Evolutionary conservation across 2,888 invertebrate species (phyloP), one percentile per base, ranked within the genome.

Genomic region (Scelioninae gen. 1): DNA sequence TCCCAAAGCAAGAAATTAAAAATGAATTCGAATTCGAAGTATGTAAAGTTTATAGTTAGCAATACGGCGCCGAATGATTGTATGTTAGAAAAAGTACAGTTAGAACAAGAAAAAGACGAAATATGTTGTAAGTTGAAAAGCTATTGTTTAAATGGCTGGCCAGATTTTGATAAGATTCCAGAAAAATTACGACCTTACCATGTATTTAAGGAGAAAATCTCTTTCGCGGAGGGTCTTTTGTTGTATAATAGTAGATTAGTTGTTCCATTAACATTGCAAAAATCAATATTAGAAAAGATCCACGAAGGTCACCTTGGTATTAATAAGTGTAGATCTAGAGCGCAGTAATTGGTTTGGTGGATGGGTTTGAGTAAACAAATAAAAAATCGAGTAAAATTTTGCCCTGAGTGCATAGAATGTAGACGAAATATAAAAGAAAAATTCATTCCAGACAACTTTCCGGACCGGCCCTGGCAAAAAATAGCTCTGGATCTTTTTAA

Each of bases 271-370:
- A 13, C 38, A 13, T 56, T 56, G 11, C 55, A 56, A 34, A 7
- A 56, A n/a, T 34, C 15, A 13, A 34, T 56, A 7, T 49, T 49
- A 23, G 10, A 85, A 6, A 40, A 43, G 80, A 53, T 51, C 11
- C 51, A 51, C 10, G 51, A 51, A 29, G 51, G 51, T 11, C 51
- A 51, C 65, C 76, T 85, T 0, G 88, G 88, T 0, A 84, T 88
- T 29, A 84, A 65, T 7, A 88, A 86, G 53, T 86, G 86, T 60
- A 47, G 84, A 11, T 63, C 53, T 7, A 31, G 85, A 32, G 87
- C 87, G 6, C 82, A 82, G 55, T 85, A 83, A 16, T 82, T 83
- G 7, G 83, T 88, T 11, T 87, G 86, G 86, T 88, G 86, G 86
- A 43, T 78, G 1, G 86, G 86, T 0, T 29, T 85, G 29, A 75